These are phyloP conservation scores for Anoncus sp. DNA, from an alignment of 2,888 invertebrate genomes.

Conservation along the genomic window DNA sequence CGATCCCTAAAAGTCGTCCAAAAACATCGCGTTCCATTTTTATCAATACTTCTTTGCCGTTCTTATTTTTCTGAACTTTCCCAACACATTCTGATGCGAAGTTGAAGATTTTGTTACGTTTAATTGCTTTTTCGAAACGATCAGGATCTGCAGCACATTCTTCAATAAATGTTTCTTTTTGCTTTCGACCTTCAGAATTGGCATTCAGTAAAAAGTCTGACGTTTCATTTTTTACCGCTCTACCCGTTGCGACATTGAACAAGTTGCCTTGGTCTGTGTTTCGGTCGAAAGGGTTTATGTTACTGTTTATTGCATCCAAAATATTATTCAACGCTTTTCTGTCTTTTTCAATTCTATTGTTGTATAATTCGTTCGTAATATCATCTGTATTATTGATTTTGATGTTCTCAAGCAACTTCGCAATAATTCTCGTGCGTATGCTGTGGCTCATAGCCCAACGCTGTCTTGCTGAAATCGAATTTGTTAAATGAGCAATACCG, in stretches of 20 bases:
- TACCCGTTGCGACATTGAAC: background rate
- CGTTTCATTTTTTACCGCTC: background rate
- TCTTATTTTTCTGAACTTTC: conserved; percentile 66
- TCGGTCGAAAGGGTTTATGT: background rate
- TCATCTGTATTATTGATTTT: too few relatives aligned
- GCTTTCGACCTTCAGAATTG: background rate
- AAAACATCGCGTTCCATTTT: conserved; percentile 73
- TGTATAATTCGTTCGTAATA: too few relatives aligned
- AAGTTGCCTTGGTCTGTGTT: background rate
- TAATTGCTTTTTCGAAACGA: conserved; percentile 71
- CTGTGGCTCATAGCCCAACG: too few relatives aligned
- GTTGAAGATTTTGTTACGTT: conserved; percentile 71
- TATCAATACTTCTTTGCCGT: conserved; percentile 65
- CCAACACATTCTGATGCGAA: conserved; percentile 70
- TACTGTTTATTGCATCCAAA: background rate
- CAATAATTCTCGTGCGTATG: too few relatives aligned
- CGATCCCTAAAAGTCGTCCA: conserved; percentile 71
- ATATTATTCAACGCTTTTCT: background rate
- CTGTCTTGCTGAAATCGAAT: too few relatives aligned
- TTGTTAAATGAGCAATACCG: too few relatives aligned
- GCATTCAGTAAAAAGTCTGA: background rate
- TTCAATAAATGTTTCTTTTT: background rate
- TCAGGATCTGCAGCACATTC: background rate
- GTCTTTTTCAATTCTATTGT: too few relatives aligned
- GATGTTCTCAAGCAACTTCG: too few relatives aligned